Conservation (phyloP, 1,140 invertebrate species). For the Berghia stephanieae region DNA sequence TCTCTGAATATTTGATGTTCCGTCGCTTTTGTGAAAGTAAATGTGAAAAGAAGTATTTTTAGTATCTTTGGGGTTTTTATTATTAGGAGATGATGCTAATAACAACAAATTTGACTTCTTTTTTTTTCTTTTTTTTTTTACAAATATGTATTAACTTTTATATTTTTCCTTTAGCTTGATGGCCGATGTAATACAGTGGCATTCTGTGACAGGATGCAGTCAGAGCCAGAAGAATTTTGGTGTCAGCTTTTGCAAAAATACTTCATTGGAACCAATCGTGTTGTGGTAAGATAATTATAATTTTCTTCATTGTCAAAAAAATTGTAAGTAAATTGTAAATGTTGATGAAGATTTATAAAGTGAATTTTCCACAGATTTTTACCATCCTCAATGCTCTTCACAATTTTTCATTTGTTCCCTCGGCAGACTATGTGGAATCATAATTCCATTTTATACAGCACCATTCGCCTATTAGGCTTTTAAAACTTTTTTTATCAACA, state of each 20-base stretch:
- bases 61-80: not conserved
- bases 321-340: not conserved
- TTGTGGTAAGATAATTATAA: conserved; percentile 60
- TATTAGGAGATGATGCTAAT: not conserved
- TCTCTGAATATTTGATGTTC: too few relatives aligned
- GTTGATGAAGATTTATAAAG: not conserved
- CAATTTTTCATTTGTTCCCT: too few relatives aligned
- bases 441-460: too few relatives aligned
- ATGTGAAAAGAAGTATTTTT: not conserved
- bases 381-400: too few relatives aligned
- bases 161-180: conserved; percentile 69
- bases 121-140: conserved; percentile 18
- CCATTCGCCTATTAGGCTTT: too few relatives aligned
- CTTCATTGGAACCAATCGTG: conserved; percentile 72
- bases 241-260: conserved; percentile 76
- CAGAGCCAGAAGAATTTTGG: conserved; percentile 79
- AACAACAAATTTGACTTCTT: not conserved
- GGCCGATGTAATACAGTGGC: conserved; percentile 78
- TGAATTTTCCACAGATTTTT: too few relatives aligned
- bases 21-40: not conserved
- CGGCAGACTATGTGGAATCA: too few relatives aligned
- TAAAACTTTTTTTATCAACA: too few relatives aligned
- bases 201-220: conserved; percentile 73
- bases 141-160: not conserved
- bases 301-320: not conserved